Evolutionary conservation across 2,113 vertebrate genomes (phyloP).

Genomic region (Xenopus laevis): DNA sequence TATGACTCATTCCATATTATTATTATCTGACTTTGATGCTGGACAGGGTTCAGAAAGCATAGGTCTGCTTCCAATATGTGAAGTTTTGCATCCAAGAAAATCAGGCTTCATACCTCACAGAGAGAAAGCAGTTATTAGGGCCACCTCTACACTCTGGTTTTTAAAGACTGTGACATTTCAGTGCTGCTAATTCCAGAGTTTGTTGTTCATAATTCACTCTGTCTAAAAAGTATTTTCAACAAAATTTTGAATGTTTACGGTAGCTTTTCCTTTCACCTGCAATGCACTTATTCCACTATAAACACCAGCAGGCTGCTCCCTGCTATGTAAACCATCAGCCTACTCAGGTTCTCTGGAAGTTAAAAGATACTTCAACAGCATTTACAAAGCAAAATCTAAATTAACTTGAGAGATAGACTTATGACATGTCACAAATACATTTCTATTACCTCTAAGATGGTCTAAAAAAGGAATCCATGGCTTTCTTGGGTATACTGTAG

Average conservation of each 20-base stretch:
- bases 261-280: slow-evolving; percentile 49
- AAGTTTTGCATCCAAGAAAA: slow-evolving; percentile 25
- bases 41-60: slow-evolving; percentile 9
- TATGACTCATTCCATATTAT: slow-evolving; percentile 47
- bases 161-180: slow-evolving; percentile 43
- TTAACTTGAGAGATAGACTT: not conserved
- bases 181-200: not conserved
- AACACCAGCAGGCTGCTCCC: slow-evolving; percentile 39
- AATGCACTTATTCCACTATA: slow-evolving; percentile 45
- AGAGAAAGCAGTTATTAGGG: slow-evolving; percentile 33
- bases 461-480: too few species aligned
- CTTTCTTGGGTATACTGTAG: too few species aligned
- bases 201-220: slow-evolving; percentile 48
- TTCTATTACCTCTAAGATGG: too few species aligned
- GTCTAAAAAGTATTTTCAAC: slow-evolving; percentile 42
- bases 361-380: not conserved
- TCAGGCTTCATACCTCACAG: slow-evolving; percentile 30
- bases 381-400: slow-evolving; percentile 13
- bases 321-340: slow-evolving; percentile 47
- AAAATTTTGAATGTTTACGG: slow-evolving; percentile 36
- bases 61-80: slow-evolving; percentile 40
- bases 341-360: slow-evolving; percentile 31
- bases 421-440: too few species aligned
- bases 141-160: not conserved
- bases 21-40: slow-evolving; percentile 24